phyloP scores from a whole-genome alignment of 2,113 vertebrate genomes.

The Platysteira castanea region DNA sequence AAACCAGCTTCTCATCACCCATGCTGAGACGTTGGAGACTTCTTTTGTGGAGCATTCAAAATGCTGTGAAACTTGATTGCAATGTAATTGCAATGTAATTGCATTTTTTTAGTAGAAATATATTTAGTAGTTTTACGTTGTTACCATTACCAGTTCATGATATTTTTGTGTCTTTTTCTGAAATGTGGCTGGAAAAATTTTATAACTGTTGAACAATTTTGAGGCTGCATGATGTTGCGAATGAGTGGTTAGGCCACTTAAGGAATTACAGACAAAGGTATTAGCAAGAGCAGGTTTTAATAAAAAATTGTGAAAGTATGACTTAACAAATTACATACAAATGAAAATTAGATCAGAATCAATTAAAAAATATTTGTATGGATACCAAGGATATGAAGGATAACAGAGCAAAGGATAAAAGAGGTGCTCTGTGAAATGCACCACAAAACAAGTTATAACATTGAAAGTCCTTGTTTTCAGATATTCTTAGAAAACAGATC shows the following conservation, averaged over 20 bases:
- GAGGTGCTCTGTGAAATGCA: not conserved
- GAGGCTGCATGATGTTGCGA: not conserved
- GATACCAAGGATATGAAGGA: fast-evolving
- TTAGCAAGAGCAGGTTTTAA: not conserved
- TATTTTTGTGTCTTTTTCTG: not conserved
- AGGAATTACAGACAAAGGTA: not conserved
- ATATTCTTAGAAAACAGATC: not conserved
- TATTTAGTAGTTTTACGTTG: not conserved
- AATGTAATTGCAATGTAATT: not conserved
- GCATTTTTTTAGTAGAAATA: not conserved
- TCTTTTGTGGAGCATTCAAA: not conserved
- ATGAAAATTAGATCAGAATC: not conserved
- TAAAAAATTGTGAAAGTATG: not conserved
- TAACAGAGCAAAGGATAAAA: not conserved
- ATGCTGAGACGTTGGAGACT: not conserved
- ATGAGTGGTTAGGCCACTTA: not conserved
- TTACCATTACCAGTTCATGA: not conserved
- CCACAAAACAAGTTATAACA: not conserved
- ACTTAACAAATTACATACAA: not conserved
- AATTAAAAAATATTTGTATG: not conserved
- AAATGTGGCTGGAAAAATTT: not conserved
- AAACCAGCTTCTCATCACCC: not conserved
- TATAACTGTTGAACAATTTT: not conserved
- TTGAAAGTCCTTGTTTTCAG: not conserved
- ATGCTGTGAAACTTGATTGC: not conserved